A percentile compares a stretch with the other conserved stretches of the same genome.
These are phyloP conservation scores for Buathra laborator DNA, from an alignment of 2,888 invertebrate species.

Conservation along the genomic window DNA sequence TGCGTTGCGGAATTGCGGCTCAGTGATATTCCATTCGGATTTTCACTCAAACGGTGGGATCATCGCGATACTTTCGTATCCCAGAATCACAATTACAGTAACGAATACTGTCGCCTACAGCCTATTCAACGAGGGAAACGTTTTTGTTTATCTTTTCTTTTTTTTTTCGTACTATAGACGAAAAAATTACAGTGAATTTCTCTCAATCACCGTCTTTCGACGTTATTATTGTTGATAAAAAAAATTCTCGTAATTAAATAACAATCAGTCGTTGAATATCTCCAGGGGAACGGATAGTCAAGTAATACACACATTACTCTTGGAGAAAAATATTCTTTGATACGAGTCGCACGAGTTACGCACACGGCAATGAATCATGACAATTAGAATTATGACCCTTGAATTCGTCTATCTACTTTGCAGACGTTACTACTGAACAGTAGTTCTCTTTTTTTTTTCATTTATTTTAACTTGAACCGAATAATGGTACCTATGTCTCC, in stretches of 20 bases:
- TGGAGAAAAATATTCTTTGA: background rate
- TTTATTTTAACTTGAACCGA: background rate
- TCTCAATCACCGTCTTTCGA: too few relatives aligned
- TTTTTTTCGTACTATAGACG: background rate
- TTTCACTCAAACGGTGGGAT: background rate
- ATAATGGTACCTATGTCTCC: background rate
- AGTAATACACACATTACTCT: too few relatives aligned
- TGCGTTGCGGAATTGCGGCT: slow-evolving; percentile 25
- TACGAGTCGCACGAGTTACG: background rate
- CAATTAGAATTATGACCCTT: slow-evolving; percentile 25
- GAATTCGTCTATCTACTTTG: background rate
- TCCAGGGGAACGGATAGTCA: too few relatives aligned
- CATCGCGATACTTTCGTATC: background rate
- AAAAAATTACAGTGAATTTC: too few relatives aligned
- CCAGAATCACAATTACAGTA: background rate
- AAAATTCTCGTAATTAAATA: too few relatives aligned
- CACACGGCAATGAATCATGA: background rate
- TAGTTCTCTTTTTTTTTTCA: background rate
- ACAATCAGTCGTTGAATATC: too few relatives aligned
- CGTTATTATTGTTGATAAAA: too few relatives aligned
- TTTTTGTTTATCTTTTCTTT: background rate
- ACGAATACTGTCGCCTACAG: background rate
- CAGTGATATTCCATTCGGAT: slow-evolving; percentile 18
- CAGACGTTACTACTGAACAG: background rate
- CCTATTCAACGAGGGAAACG: background rate